phyloP scores from a whole-genome alignment of 2,888 invertebrate genomes.

The Trypoxylon attenuatum region DNA sequence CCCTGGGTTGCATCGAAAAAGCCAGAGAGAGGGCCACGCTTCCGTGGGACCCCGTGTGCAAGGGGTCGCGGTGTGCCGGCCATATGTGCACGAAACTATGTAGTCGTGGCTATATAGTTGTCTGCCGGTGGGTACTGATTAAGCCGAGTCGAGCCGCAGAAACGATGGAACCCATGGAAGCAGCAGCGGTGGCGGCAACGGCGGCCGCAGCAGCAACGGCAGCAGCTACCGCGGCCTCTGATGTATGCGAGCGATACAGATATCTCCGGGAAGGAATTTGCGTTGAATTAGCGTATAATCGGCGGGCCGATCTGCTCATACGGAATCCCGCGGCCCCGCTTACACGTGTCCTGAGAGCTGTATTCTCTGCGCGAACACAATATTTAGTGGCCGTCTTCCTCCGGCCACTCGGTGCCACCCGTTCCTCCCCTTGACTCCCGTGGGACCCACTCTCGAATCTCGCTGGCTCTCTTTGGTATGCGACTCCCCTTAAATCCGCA shows the following conservation, averaged over 20 bases:
- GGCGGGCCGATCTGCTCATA: conserved; percentile 72
- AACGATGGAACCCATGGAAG: neutral
- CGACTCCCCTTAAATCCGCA: conserved; percentile 44
- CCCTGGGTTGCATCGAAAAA: neutral
- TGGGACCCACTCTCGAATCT: conserved; percentile 47
- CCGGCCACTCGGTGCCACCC: conserved; percentile 29
- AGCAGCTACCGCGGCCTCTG: conserved; percentile 58
- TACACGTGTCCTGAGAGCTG: conserved; percentile 73
- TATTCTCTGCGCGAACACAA: conserved; percentile 73
- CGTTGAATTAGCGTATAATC: conserved; percentile 75
- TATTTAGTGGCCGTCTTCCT: conserved; percentile 69
- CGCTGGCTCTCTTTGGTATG: conserved; percentile 52
- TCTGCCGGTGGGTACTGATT: conserved; percentile 59
- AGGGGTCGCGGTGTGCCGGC: conserved; percentile 28
- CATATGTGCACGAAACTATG: conserved; percentile 51
- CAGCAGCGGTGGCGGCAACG: conserved; percentile 13
- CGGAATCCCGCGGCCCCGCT: conserved; percentile 72
- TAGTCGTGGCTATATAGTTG: conserved; percentile 56
- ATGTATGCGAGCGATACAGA: conserved; percentile 73
- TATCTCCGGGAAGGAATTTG: conserved; percentile 72
- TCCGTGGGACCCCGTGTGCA: conserved; percentile 28
- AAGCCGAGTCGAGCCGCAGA: conserved; percentile 44
- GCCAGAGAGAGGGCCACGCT: conserved; percentile 5
- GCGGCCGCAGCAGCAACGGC: conserved; percentile 25
- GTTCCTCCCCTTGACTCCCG: conserved; percentile 37